These are phyloP conservation scores for Echinops telfairi DNA, from an alignment of 2,113 vertebrate genomes.

Conservation along the genomic window DNA sequence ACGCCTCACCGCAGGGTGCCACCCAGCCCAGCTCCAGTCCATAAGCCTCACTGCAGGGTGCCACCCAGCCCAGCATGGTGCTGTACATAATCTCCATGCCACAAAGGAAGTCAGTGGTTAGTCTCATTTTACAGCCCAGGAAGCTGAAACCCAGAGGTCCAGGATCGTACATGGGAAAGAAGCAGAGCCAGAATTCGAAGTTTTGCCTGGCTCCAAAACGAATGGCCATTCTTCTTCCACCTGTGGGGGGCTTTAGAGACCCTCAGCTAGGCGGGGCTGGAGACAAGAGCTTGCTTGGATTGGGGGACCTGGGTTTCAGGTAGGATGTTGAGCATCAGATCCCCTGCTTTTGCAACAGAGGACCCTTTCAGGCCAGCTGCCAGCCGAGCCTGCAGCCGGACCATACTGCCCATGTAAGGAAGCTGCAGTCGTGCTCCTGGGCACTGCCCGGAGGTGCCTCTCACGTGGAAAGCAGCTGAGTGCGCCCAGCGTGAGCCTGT, in stretches of 20 bases:
- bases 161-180: not conserved
- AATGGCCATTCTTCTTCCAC: not conserved
- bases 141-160: not conserved
- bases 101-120: not conserved
- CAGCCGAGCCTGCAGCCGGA: not conserved
- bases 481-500: not conserved
- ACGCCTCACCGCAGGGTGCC: too few relatives aligned
- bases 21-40: too few relatives aligned
- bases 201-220: too few relatives aligned
- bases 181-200: not conserved
- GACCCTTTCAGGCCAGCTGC: not conserved
- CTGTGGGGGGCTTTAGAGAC: not conserved
- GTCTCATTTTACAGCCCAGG: not conserved
- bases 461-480: not conserved
- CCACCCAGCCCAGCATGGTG: not conserved
- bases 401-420: not conserved
- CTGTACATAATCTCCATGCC: not conserved
- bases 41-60: not conserved
- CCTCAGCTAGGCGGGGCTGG: not conserved
- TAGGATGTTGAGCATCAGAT: not conserved
- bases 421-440: not conserved
- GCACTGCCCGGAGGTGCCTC: not conserved
- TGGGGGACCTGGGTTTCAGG: not conserved
- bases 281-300: not conserved
- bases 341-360: not conserved